These are phyloP conservation scores for Petrosia ficiformis DNA, from an alignment of 37 sponge, comb jelly and placozoan species.

Conservation along the genomic window DNA sequence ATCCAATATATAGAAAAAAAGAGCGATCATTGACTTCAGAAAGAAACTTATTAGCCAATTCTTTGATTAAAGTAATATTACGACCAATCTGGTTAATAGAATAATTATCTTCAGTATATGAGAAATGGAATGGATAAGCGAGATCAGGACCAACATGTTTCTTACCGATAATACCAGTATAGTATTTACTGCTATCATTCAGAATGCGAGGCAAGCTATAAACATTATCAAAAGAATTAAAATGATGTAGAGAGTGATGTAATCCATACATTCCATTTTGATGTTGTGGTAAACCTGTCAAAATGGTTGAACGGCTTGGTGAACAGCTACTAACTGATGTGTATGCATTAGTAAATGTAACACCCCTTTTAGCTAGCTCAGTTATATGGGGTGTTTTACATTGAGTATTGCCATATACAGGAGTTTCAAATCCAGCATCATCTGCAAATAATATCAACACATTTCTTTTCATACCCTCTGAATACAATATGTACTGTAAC, in stretches of 20 bases:
- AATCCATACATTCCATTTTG: constrained; percentile 86
- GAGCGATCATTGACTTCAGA: constrained; percentile 18
- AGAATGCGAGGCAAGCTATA: constrained; percentile 61
- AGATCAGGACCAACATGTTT: constrained; percentile 78
- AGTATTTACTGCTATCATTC: constrained; percentile 42
- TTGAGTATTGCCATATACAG: constrained; percentile 45
- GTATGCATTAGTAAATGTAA: constrained; percentile 53
- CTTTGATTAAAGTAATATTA: constrained; percentile 74
- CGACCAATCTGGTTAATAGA: constrained; percentile 62
- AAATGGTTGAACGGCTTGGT: constrained; percentile 68
- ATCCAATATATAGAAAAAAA: constrained; percentile 78
- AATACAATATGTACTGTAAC: no score
- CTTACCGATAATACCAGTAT: constrained; percentile 79
- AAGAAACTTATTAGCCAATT: constrained; percentile 53
- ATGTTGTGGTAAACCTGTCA: constrained; percentile 76
- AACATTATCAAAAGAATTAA: constrained; percentile 57
- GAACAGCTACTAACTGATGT: constrained; percentile 81
- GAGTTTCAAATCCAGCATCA: constrained; percentile 56
- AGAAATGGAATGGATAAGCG: constrained; percentile 64
- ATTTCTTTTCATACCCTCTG: constrained; percentile 24
- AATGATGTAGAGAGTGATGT: constrained; percentile 57
- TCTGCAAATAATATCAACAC: constrained; percentile 67
- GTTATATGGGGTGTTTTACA: constrained; percentile 66
- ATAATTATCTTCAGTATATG: constrained; percentile 56
- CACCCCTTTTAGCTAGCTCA: constrained; percentile 36